phyloP scores from a whole-genome alignment of 2,888 invertebrate genomes.

The Bhutanitis thaidina region DNA sequence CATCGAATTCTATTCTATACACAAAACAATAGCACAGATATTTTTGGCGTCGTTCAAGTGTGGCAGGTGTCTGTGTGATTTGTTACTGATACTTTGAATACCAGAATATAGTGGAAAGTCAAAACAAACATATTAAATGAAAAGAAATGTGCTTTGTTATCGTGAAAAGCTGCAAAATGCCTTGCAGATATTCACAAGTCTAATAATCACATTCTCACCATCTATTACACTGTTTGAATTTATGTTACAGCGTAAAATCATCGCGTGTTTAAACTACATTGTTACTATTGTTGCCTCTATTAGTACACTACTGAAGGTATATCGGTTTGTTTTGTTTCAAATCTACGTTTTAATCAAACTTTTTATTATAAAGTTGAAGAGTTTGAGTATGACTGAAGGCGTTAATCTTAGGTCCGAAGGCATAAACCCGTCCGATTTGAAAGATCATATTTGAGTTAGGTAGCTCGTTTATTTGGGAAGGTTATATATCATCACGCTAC shows the following conservation, averaged over 20 bases:
- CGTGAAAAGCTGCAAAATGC: conserved; percentile 43
- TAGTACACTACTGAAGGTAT: too few species aligned
- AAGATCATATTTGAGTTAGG: too few species aligned
- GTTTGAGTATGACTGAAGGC: too few species aligned
- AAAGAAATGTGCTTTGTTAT: conserved; percentile 52
- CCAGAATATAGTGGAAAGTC: conserved; percentile 58
- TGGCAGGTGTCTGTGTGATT: conserved; percentile 75
- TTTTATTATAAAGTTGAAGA: too few species aligned
- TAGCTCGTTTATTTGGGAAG: too few species aligned
- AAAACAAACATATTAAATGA: conserved; percentile 57
- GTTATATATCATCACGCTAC: too few species aligned
- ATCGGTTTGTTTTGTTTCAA: too few species aligned
- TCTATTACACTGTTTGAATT: conserved; percentile 44
- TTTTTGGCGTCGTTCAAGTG: conserved; percentile 36
- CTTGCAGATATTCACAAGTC: conserved; percentile 49
- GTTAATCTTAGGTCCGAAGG: too few species aligned
- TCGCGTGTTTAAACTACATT: neutral
- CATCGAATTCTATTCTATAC: conserved; percentile 62
- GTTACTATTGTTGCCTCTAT: too few species aligned
- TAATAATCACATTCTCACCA: conserved; percentile 42
- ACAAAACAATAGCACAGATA: conserved; percentile 60
- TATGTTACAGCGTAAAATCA: conserved; percentile 21
- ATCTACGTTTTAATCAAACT: too few species aligned
- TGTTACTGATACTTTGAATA: conserved; percentile 59
- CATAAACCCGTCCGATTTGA: too few species aligned